Evolutionary conservation across 2,888 invertebrate genomes (phyloP), one percentile per base, ranked within the genome.

Genomic region (Malachius bipustulatus): DNA sequence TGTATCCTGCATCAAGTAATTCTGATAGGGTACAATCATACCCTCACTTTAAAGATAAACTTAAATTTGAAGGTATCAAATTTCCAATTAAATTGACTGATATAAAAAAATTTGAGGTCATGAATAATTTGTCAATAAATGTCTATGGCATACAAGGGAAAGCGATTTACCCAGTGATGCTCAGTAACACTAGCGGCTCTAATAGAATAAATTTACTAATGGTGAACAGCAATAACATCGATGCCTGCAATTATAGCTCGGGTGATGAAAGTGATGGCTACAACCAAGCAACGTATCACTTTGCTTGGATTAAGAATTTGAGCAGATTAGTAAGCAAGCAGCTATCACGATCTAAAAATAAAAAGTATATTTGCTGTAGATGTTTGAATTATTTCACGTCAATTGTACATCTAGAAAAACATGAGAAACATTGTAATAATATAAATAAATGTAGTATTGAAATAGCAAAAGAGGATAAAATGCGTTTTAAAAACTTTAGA

Each of bases 131-230:
- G 4, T 30, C 35, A 8, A 30, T 43, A n/a, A 39, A 42, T 29
- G 36, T 44, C 4, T 40, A 36, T 27, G 38, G n/a, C n/a, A n/a
- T n/a, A n/a, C n/a, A n/a, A n/a, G n/a, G n/a, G n/a, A n/a, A n/a
- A n/a, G n/a, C n/a, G n/a, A n/a, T n/a, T n/a, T n/a, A n/a, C n/a
- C n/a, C n/a, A n/a, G n/a, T n/a, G n/a, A n/a, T n/a, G n/a, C n/a
- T n/a, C n/a, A n/a, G n/a, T 31, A n/a, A 16, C 43, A 14, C 26
- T 35, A 6, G 14, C 2, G 11, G 11, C 14, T 10, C 14, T n/a
- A n/a, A n/a, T n/a, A n/a, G n/a, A n/a, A n/a, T n/a, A n/a, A 46
- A 47, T 34, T 34, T 49, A 4, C 32, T 49, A 6, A 16, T 47
- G 27, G 8, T 47, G 13, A 39, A n/a, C n/a, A n/a, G n/a, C n/a